Evolutionary conservation across 2,888 invertebrate genomes (phyloP), one percentile per base, ranked within the genome.

Genomic region (Epirrita christyi): DNA sequence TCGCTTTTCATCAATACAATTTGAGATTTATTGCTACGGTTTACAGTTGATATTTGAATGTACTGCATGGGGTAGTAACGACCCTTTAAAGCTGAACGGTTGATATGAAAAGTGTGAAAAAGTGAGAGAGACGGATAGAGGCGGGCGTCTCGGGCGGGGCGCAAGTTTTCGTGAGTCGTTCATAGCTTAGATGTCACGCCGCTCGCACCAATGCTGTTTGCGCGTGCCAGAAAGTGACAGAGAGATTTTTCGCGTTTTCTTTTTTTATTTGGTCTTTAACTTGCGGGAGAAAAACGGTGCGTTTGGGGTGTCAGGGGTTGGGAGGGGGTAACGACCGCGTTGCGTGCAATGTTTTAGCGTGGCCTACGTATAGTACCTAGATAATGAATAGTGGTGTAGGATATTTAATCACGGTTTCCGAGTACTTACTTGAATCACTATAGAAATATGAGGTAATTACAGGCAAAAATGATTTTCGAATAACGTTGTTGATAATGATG

Each of bases 201-300:
- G 74, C 78, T 91, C 88, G 76, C 86, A 77, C 90, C 41, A 62
- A 67, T 58, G 50, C 51, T 47, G 47, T 64, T 64, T 61, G 58
- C 63, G 50, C 65, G 63, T 58, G 87, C 55, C 50, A 65, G 79
- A 91, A 76, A 70, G 86, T 73, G 92, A 90, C 76, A 63, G 81
- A 78, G 74, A 75, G 86, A 83, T 90, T 91, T 91, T 92, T 89
- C 88, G 70, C 89, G 87, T 88, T 91, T 90, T 91, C 87, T 87
- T 92, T 92, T 87, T 92, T 91, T 91, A 87, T 88, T 86, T 81
- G 88, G 90, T 90, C 91, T 91, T 92, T 91, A 88, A 89, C 91
- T 91, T 90, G 86, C 73, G 80, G 59, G 88, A 83, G 81, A 88
- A 88, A 88, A 90, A 90, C 85, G 80, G 82, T 88, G 90, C 86